Percentiles rank a stretch among this genome's conserved stretches.
Evolutionary conservation across 2,888 invertebrate genomes (phyloP).

Genomic region (Aleiodes leptofemur): DNA sequence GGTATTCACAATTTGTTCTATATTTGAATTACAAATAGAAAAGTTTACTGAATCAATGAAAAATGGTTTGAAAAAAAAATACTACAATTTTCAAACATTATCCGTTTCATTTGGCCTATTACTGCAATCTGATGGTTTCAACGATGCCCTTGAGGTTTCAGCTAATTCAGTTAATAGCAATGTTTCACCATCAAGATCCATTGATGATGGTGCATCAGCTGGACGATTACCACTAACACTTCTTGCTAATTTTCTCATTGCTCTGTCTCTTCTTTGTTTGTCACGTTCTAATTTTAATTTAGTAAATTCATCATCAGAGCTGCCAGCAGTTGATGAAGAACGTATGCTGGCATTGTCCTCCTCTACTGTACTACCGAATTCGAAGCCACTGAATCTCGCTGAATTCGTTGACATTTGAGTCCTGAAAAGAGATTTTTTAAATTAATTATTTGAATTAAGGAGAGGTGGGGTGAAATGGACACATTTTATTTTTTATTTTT

Average conservation of each 20-base stretch:
- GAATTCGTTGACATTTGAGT: slow-evolving; percentile 61
- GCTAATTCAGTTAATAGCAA: slow-evolving; percentile 65
- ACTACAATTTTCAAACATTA: slow-evolving; percentile 41
- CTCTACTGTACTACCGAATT: slow-evolving; percentile 53
- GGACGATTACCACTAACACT: slow-evolving; percentile 76
- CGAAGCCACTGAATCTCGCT: slow-evolving; percentile 59
- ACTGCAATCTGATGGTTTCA: slow-evolving; percentile 44
- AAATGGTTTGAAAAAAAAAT: slow-evolving; percentile 11
- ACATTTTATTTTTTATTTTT: no score
- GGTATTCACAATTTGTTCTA: neutral
- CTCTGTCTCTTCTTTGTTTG: slow-evolving; percentile 81
- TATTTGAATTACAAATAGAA: slow-evolving; percentile 16
- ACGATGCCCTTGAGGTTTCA: slow-evolving; percentile 60
- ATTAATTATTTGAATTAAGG: no score
- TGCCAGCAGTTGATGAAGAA: slow-evolving; percentile 57
- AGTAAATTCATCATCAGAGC: slow-evolving; percentile 82
- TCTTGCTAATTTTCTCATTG: slow-evolving; percentile 80
- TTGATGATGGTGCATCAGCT: slow-evolving; percentile 50
- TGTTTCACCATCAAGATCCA: slow-evolving; percentile 61
- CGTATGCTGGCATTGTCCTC: slow-evolving; percentile 58
- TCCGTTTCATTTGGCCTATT: slow-evolving; percentile 50
- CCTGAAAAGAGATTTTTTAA: slow-evolving; percentile 49
- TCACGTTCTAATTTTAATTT: slow-evolving; percentile 83
- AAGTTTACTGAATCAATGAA: neutral
- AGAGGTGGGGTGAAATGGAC: no score